Conservation (phyloP, 2,797 vertebrate species). For the Peromyscus eremicus region DNA sequence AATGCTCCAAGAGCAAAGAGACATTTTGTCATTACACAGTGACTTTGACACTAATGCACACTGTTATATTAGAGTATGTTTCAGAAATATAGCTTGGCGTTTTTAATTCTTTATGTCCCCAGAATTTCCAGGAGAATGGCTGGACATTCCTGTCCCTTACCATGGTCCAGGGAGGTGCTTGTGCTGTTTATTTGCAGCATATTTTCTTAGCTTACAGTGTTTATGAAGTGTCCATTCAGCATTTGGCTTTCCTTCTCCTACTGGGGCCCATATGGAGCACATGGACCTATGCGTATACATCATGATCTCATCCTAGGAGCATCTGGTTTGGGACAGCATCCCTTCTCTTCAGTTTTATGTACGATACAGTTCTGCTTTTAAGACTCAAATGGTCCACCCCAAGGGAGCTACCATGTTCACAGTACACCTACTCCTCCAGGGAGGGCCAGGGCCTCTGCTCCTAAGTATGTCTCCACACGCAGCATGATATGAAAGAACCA, state of each 20-base stretch:
- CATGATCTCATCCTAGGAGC: background rate
- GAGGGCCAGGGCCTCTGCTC: background rate
- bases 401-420: background rate
- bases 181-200: background rate
- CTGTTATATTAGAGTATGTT: fast-evolving
- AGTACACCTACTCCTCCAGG: fast-evolving
- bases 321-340: background rate
- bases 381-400: background rate
- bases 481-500: no score
- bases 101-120: background rate
- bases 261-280: no score
- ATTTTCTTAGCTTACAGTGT: background rate
- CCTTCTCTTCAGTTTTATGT: background rate
- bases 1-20: background rate
- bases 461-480: background rate
- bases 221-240: background rate
- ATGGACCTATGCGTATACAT: background rate
- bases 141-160: background rate
- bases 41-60: fast-evolving
- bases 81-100: background rate
- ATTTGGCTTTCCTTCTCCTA: background rate
- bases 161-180: fast-evolving
- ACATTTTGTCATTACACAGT: background rate
- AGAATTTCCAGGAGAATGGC: background rate
- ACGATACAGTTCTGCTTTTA: background rate